Base-by-base conservation (phyloP, 2,797 vertebrate species). In the Brachymystax lenok region DNA sequence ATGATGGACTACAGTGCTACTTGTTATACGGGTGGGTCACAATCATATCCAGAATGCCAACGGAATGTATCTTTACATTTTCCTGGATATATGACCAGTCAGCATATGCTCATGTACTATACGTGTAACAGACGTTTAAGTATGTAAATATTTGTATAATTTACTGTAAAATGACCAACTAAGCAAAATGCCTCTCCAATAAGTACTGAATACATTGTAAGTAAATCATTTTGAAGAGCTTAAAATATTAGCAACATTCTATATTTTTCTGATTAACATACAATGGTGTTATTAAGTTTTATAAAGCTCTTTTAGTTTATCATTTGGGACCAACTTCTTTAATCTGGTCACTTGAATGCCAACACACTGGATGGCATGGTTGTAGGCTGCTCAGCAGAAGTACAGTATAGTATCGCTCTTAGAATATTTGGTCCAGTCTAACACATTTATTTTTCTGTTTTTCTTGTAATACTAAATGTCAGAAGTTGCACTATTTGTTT, bases 341-440 rank as follows among this genome's bases (percentile, higher is more conserved):
- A 74, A 70, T 77, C 75, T 74, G 76, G 84, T 85, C 79, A 72
- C 63, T 77, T 80, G 75, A 73, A 80, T 88, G 84, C 83, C 83
- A 86, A 90, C 85, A 92, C 91, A 92, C 91, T 92, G 91, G 90
- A 92, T 81, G 76, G 79, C 64, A 81, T 80, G 13, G 27, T 28
- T 17, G 24, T 64, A 63, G 88, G 88, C 89, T 72, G 63, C 74
- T 90, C 90, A 73, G 30, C 52, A 56, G 10, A 59, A 59, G 27
- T 33, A 40, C 16, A 69, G 2, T 52, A 21, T 40, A 69, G 4
- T 56, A 75, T 82, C 79, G 84, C 80, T 87, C 86, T 87, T 76
- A 79, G 81, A 77, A 75, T 4, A 81, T 78, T 80, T 70, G 63
- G 78, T 51, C 73, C 74, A 59, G 56, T 59, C 73, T 80, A 46